Evolutionary conservation across 92 coral and sea anemone genomes (phyloP), one percentile per base, ranked within the genome.

Genomic region (Zoanthus solanderi): DNA sequence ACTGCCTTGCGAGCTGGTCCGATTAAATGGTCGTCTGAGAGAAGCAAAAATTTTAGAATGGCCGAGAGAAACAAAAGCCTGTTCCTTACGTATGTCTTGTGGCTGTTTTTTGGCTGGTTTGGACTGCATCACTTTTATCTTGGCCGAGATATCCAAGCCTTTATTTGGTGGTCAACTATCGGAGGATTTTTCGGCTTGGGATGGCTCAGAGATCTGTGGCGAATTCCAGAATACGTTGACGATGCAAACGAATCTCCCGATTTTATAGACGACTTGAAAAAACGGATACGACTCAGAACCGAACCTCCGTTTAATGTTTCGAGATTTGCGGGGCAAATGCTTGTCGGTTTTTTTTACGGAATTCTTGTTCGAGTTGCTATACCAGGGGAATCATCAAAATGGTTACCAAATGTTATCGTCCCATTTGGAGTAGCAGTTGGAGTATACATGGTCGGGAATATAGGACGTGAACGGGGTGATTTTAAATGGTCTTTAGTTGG

Each of bases 121-220:
- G 99, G 99, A 13, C 87, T 97, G 18, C 99, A 97, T 92, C 99
- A 97, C 53, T 88, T 95, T 32, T 97, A 97, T 75, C 90, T 97
- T 6, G 98, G 98, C 32, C 96, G 99, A 47, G 99, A 97, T 87
- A 87, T 95, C 56, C 99, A 97, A 88, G 99, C 99, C 29, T 95
- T 97, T 69, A 75, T 97, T 1, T 97, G 99, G 99, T 97, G 99
- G 99, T 97, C 99, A 7, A 97, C 99, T 0, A 84, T 95, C 58
- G 99, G 99, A 5, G 99, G 99, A 6, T 82, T 97, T 71, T 97
- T 94, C 73, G 99, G 99, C 32, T 57, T 97, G 42, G 99, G 99
- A 72, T 97, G 99, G 99, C 91, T 95, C 83, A 94, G 99, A 54
- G 99, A 97, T 87, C 87, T 97, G 53, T 97, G 98, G 98, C 94